A percentile compares a stretch with the other conserved stretches of the same genome.
Conservation (phyloP, 2,888 invertebrate species). For the Pterostichus madidus region DNA sequence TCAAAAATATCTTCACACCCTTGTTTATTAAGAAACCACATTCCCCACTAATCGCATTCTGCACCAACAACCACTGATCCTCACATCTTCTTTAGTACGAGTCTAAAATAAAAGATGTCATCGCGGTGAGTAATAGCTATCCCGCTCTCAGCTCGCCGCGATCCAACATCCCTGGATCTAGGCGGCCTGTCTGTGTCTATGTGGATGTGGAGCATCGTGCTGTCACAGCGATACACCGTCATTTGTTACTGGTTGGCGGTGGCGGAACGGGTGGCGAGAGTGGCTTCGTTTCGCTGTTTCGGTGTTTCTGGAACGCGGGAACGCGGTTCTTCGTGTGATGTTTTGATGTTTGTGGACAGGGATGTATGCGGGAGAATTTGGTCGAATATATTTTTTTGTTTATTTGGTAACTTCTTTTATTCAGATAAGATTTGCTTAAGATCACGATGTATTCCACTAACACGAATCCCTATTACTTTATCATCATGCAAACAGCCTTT, state of each 20-base stretch:
- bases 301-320: background rate
- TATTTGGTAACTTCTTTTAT: no score
- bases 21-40: background rate
- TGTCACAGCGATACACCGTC: slow-evolving; percentile 43
- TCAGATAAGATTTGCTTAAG: no score
- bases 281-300: slow-evolving; percentile 24
- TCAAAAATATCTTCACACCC: background rate
- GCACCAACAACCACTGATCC: background rate
- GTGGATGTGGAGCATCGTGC: slow-evolving; percentile 25
- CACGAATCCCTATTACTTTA: no score
- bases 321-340: background rate
- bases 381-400: background rate
- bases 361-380: background rate
- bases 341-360: background rate
- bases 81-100: background rate
- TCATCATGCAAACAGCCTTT: no score
- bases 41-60: background rate
- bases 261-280: background rate
- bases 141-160: background rate
- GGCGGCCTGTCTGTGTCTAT: slow-evolving; percentile 29
- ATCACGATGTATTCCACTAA: no score
- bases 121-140: slow-evolving; percentile 1
- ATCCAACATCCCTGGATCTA: background rate
- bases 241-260: slow-evolving; percentile 23
- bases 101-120: slow-evolving; percentile 11